Conservation (phyloP, 2,797 vertebrate genomes). For the Bovichtus diacanthus region DNA sequence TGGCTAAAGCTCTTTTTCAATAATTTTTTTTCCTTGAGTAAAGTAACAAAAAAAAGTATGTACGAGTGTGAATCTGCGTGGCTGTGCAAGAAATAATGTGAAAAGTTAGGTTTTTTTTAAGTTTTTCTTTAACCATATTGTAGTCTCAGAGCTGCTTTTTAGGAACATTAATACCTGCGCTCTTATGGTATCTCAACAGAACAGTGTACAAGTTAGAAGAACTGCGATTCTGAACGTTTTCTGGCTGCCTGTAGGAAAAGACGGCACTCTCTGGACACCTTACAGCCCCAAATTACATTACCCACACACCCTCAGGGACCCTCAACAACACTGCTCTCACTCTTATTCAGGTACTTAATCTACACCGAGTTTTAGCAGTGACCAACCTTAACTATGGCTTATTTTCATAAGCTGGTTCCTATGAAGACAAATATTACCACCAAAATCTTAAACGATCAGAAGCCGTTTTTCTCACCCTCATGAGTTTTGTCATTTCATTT, state of each 20-base stretch:
- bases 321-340: conserved; percentile 92
- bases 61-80: conserved; percentile 68
- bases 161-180: conserved; percentile 44
- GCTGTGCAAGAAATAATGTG: conserved; percentile 63
- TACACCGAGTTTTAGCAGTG: conserved; percentile 94
- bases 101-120: conserved; percentile 46
- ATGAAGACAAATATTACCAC: conserved; percentile 34
- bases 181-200: conserved; percentile 36
- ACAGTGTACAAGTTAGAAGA: conserved; percentile 38
- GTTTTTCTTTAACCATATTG: conserved; percentile 36
- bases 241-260: conserved; percentile 36
- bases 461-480: conserved; percentile 31
- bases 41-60: conserved; percentile 61
- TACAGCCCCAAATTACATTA: conserved; percentile 57
- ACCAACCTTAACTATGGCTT: conserved; percentile 72
- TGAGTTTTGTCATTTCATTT: conserved; percentile 33
- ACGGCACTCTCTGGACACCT: conserved; percentile 33
- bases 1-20: conserved; percentile 78
- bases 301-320: conserved; percentile 96
- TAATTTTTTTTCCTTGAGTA: conserved; percentile 69
- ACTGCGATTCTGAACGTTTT: conserved; percentile 40
- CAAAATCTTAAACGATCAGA: conserved; percentile 33
- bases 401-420: conserved; percentile 39
- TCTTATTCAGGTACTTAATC: conserved; percentile 97
- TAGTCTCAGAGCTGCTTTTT: conserved; percentile 37